Conservation (phyloP, 2,797 vertebrate species). For the Anguilla pacifica region DNA sequence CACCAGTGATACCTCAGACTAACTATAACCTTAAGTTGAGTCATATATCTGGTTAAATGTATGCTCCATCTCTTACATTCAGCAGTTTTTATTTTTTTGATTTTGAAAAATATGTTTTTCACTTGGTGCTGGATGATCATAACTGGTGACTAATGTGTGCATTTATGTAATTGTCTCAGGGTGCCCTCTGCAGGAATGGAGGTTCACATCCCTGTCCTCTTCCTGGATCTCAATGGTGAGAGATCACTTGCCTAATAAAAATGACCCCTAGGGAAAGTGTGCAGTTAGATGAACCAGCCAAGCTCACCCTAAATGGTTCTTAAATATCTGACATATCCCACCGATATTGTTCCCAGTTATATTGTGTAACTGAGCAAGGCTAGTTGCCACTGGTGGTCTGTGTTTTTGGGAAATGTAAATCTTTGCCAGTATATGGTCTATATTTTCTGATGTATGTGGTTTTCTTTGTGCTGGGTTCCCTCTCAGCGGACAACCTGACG, state of each 20-base stretch:
- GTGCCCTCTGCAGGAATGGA: slow-evolving; percentile 91
- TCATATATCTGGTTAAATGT: not conserved
- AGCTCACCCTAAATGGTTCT: not conserved
- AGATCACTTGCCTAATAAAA: slow-evolving; percentile 42
- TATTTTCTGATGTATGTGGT: not conserved
- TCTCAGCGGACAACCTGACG: slow-evolving; percentile 90
- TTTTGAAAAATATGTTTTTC: not conserved
- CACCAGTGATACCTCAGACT: not conserved
- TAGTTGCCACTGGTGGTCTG: not conserved
- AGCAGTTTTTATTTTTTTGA: not conserved
- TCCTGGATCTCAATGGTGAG: slow-evolving; percentile 94
- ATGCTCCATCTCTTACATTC: not conserved
- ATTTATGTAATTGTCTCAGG: slow-evolving; percentile 67
- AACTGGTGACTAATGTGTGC: not conserved
- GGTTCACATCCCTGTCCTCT: slow-evolving; percentile 93
- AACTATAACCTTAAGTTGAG: not conserved
- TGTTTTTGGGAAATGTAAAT: not conserved
- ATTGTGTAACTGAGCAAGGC: not conserved
- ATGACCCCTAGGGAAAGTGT: not conserved
- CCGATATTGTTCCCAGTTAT: not conserved
- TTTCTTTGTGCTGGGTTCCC: not conserved
- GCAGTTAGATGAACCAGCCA: not conserved
- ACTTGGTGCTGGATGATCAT: not conserved
- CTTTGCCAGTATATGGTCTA: not conserved
- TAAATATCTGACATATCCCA: not conserved